Percentiles rank a stretch among this genome's conserved stretches.
These are phyloP conservation scores for Hydra vulgaris DNA, from an alignment of 30 jellyfish, hydroid and myxozoan species.

Conservation along the genomic window DNA sequence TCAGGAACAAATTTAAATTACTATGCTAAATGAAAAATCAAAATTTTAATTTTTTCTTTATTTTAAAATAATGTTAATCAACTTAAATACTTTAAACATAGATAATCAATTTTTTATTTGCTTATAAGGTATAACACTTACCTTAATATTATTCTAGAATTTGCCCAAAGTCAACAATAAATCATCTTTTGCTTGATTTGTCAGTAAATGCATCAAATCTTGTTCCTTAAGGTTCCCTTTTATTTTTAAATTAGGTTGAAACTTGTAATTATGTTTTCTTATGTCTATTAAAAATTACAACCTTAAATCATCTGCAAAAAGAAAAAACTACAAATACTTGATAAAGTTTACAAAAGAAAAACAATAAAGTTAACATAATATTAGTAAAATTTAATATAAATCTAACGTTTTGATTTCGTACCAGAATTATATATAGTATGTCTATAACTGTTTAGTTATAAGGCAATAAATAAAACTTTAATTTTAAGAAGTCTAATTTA, in stretches of 20 bases:
- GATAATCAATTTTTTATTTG: no score
- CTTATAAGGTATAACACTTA: neutral
- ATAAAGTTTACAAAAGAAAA: neutral
- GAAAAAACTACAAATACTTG: no score
- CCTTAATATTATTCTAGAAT: neutral
- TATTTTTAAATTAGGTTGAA: neutral
- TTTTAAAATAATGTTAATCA: neutral
- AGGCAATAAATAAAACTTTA: neutral
- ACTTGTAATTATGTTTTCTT: neutral
- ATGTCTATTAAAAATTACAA: neutral
- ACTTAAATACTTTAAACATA: neutral
- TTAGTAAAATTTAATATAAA: neutral
- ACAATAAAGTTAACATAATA: neutral
- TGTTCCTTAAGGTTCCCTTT: neutral
- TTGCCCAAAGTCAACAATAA: neutral
- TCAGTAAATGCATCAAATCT: neutral
- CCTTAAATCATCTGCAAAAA: neutral
- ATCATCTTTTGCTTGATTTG: neutral
- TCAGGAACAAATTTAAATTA: neutral
- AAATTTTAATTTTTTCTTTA: neutral
- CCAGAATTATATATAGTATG: neutral
- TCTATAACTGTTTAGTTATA: neutral
- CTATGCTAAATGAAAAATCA: neutral
- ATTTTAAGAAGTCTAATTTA: no score
- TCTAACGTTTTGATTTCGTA: neutral